A percentile compares a stretch with the other conserved stretches of the same genome.
These are phyloP conservation scores for Epistrophe grossulariae DNA, from an alignment of 2,888 invertebrate species.

Conservation along the genomic window DNA sequence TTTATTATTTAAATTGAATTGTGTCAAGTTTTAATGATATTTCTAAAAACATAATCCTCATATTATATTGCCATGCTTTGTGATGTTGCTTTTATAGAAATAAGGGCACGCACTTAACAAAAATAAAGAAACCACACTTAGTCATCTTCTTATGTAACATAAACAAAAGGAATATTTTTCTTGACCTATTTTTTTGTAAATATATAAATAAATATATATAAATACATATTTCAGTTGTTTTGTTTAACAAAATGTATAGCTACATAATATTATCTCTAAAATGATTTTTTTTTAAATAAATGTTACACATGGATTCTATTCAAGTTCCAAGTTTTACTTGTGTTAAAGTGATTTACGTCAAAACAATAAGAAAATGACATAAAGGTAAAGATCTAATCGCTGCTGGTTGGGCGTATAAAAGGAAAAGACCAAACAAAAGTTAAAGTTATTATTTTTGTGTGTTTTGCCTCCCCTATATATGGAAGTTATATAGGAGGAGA, in stretches of 20 bases:
- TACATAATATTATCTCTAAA: no score
- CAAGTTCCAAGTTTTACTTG: not conserved
- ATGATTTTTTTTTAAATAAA: no score
- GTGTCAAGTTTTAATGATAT: conserved; percentile 7
- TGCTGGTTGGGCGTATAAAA: conserved; percentile 5
- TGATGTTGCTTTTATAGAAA: not conserved
- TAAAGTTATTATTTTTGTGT: not conserved
- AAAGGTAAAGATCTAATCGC: conserved; percentile 54
- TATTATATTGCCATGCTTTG: not conserved
- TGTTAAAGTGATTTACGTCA: conserved; percentile 10
- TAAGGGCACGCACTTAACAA: conserved; percentile 11
- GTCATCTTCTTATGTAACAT: no score
- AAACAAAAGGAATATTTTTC: not conserved
- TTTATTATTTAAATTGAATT: not conserved
- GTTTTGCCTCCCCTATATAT: not conserved
- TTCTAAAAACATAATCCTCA: not conserved
- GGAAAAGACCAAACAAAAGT: conserved; percentile 4
- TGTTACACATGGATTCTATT: not conserved
- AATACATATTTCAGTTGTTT: no score
- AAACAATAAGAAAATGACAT: not conserved
- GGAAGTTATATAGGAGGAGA: not conserved
- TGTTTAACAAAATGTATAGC: no score
- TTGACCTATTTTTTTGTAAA: conserved; percentile 2
- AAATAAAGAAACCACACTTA: not conserved
- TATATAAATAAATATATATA: no score